phyloP scores from a whole-genome alignment of 2,113 vertebrate genomes.

The Hipposideros armiger region DNA sequence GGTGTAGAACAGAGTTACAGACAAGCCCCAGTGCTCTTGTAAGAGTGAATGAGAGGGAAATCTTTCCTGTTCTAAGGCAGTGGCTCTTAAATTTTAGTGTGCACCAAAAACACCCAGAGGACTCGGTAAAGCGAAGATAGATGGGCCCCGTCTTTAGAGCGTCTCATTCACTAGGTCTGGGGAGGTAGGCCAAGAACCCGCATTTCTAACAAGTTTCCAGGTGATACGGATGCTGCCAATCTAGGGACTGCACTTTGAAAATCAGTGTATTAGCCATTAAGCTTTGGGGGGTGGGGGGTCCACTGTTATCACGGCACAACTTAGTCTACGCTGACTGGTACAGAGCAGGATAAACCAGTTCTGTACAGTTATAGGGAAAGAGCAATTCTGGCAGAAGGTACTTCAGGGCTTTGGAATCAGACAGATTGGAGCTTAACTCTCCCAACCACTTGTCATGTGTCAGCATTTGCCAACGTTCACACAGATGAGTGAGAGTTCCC shows the following conservation, averaged over 20 bases:
- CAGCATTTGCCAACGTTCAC: not conserved
- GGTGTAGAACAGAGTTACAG: not conserved
- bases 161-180: not conserved
- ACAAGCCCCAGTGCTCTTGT: not conserved
- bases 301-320: not conserved
- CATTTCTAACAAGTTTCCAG: not conserved
- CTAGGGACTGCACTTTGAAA: not conserved
- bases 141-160: not conserved
- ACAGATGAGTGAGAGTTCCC: not conserved
- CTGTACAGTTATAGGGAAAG: not conserved
- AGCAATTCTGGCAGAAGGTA: not conserved
- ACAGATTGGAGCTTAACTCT: not conserved
- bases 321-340: not conserved
- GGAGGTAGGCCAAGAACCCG: not conserved
- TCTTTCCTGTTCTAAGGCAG: not conserved
- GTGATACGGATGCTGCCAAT: not conserved
- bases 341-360: not conserved
- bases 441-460: not conserved
- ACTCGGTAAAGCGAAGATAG: not conserved
- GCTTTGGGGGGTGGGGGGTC: not conserved
- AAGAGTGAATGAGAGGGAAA: not conserved
- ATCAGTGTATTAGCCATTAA: not conserved
- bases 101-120: not conserved
- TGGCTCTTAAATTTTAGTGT: not conserved
- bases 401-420: not conserved